Base-by-base conservation (phyloP, 2,797 vertebrate species). In the Melanotaenia pygmaea region DNA sequence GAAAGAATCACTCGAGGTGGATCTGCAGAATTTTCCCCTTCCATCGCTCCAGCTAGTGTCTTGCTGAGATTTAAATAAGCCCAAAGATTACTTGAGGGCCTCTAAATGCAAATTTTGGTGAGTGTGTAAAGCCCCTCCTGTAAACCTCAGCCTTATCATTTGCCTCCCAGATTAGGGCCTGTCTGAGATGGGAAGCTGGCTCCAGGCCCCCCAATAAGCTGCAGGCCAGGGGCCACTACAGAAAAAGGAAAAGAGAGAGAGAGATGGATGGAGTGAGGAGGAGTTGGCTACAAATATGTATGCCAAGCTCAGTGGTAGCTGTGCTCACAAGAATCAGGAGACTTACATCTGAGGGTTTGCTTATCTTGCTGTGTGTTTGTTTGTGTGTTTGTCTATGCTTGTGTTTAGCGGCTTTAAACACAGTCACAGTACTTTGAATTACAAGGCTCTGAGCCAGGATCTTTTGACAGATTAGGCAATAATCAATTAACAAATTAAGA, bases 51-150 rank as follows among this genome's bases (percentile, higher is more conserved):
- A 81, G 80, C 83, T 80, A 85, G 80, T 93, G 91, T 93, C 93
- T 94, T 91, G 90, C 90, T 92, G 91, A 92, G 92, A 94, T 95
- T 95, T 92, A 91, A 94, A 94, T 94, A 94, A 95, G 84, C 90
- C 89, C 86, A 88, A 91, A 93, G 92, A 95, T 94, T 93, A 93
- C 94, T 94, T 89, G 84, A 92, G 88, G 92, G 92, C 87, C 91
- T 94, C 93, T 93, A 92, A 95, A 95, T 95, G 92, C 90, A 94
- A 94, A 95, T 94, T 86, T 87, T 74, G 80, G 83, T 79, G 86
- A 89, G 83, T 82, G 84, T 87, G 88, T 80, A 92, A 93, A 93
- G 91, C 89, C 79, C 80, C 79, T 89, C 83, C 90, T 94, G 91
- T 92, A 93, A 94, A 91, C 89, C 90, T 80, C 74, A 72, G 84